Evolutionary conservation across 2,888 invertebrate species (phyloP), one percentile per base, ranked within the genome.

Genomic region (Orgyia antiqua): DNA sequence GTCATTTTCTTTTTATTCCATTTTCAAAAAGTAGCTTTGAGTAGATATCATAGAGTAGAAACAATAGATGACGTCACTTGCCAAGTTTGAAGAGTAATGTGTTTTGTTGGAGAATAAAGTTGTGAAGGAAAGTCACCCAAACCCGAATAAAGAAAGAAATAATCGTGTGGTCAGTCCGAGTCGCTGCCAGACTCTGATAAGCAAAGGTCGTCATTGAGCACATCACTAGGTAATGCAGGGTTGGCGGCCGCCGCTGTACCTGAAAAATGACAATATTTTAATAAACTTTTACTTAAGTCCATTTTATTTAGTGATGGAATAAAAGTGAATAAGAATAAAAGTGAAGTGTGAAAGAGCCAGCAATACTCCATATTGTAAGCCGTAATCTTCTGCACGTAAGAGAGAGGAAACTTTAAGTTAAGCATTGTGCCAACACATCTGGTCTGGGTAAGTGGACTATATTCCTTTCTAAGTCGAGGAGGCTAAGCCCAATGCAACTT

Each of bases 101-200:
- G 45, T 42, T 33, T 38, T 38, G 30, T 33, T 31, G 44, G 39
- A 34, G 41, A 49, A 39, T 34, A 42, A 52, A 29, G 33, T 39
- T 36, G 44, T 46, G 40, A 42, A 42, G 34, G 45, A 39, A 39
- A 45, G 39, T 50, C 39, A 55, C 50, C 55, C 51, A 51, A 49
- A 49, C 50, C 51, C 47, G 45, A 45, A 37, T 42, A 56, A 49
- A 54, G 53, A 46, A 45, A 53, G 47, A 39, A 31, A 45, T 29
- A 43, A 32, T 45, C 56, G 57, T 55, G 53, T 58, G 70, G 79
- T 89, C 88, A 91, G 84, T 92, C 90, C 36, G 89, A 90, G 73
- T 94, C 94, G 58, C 94, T 93, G 64, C 93, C 94, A 20, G 94
- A 93, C 84, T 94, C 94, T 29, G 95, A 95, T 60, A 96, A 88